phyloP scores from a whole-genome alignment of 2,888 invertebrate genomes.

The Pegoplata infirma region DNA sequence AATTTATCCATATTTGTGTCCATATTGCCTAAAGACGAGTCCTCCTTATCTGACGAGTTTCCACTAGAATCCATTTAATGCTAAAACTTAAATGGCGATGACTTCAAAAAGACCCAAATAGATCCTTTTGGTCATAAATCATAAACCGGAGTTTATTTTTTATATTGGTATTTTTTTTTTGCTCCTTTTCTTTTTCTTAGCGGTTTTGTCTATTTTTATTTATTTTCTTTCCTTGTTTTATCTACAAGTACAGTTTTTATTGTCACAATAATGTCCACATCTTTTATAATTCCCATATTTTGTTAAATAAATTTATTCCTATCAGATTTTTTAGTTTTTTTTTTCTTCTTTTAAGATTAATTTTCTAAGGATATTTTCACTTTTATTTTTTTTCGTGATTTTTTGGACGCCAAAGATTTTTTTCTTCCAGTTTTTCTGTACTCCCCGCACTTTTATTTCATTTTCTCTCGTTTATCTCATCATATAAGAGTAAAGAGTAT shows the following conservation, averaged over 20 bases:
- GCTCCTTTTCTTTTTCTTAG: slow-evolving; percentile 51
- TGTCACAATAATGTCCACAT: not conserved
- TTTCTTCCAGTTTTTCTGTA: slow-evolving; percentile 62
- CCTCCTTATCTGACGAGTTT: slow-evolving; percentile 26
- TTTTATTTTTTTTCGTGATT: slow-evolving; percentile 45
- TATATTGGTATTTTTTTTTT: slow-evolving; percentile 34
- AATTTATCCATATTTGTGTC: slow-evolving; percentile 18
- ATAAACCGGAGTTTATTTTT: slow-evolving; percentile 20
- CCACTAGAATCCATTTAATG: slow-evolving; percentile 43
- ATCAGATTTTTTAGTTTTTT: slow-evolving; percentile 3
- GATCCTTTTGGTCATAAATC: slow-evolving; percentile 23
- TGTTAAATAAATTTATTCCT: slow-evolving; percentile 18
- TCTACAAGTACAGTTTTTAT: slow-evolving; percentile 57
- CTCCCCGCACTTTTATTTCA: slow-evolving; percentile 58
- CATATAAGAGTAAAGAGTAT: slow-evolving; percentile 39
- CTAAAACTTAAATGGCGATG: not conserved
- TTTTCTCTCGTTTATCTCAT: not conserved
- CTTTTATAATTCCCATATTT: not conserved
- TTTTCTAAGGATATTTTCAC: slow-evolving; percentile 52
- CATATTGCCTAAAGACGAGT: slow-evolving; percentile 7
- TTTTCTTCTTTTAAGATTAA: not conserved
- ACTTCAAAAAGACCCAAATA: no score
- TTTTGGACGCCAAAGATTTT: slow-evolving; percentile 59
- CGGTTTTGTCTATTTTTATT: slow-evolving; percentile 59
- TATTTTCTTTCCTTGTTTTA: slow-evolving; percentile 23